Evolutionary conservation across 2,113 vertebrate species (phyloP), one percentile per base, ranked within the genome.

Genomic region (Tetrax tetrax): DNA sequence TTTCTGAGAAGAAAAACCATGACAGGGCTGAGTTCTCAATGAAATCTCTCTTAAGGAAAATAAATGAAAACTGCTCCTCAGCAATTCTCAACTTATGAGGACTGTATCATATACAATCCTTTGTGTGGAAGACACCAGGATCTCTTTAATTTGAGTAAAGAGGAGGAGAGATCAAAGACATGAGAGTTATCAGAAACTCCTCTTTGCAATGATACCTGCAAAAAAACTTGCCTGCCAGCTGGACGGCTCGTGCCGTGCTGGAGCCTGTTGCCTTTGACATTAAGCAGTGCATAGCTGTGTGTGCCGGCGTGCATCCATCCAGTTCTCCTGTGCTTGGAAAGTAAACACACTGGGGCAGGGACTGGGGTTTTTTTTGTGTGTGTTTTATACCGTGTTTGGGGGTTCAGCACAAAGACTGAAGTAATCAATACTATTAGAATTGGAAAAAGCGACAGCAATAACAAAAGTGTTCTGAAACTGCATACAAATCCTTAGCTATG

Each of bases 231-330:
- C 59, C n/a, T n/a, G 35, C 10, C 45, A 38, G n/a, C 8, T 3
- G 6, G 12, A 8, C 0, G 7, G 63, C 79, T 48, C 25, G 19
- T 65, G 53, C 12, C 0, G 0, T 6, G 37, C 76, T 68, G 19
- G n/a, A 31, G 20, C 31, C 35, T 28, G 24, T 38, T 65, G 37
- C 37, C 66, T 90, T 31, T 87, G 57, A 27, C 33, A 8, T 48
- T 21, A 35, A 56, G 60, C 27, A 47, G 5, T 10, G 16, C 0
- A 2, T 9, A 12, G 47, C 41, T 31, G 1, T 4, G 24, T 45
- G 21, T 69, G 48, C 25, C 72, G 66, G 66, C 5, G 2, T 0
- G 0, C 13, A 3, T 59, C 63, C 64, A 56, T 59, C 28, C 33
- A 28, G 41, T 29, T 71, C 38, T 60, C 37, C 74, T 66, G 14